These are phyloP conservation scores for Enoplosus armatus DNA, from an alignment of 2,797 vertebrate species.

Conservation along the genomic window DNA sequence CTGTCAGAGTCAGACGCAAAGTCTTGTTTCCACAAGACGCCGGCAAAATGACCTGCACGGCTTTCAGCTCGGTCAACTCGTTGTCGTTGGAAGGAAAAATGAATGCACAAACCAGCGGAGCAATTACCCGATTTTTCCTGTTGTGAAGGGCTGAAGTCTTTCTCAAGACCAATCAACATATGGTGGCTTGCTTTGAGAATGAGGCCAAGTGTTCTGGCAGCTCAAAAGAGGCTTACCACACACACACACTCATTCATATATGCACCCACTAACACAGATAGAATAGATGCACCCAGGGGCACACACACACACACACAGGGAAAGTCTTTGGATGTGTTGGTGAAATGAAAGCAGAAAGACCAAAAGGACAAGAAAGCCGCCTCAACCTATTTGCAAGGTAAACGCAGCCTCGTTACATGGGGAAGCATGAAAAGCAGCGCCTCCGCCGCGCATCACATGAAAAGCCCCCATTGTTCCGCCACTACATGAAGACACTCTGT, in stretches of 20 bases:
- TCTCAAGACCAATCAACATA: slow-evolving; percentile 66
- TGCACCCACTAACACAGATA: slow-evolving; percentile 19
- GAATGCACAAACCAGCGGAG: slow-evolving; percentile 52
- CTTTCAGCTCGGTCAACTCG: slow-evolving; percentile 59
- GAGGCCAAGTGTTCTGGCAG: slow-evolving; percentile 68
- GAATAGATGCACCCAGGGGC: slow-evolving; percentile 2
- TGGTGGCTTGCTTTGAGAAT: slow-evolving; percentile 70
- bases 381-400: slow-evolving; percentile 81
- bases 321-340: slow-evolving; percentile 23
- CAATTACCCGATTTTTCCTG: slow-evolving; percentile 52
- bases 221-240: slow-evolving; percentile 28
- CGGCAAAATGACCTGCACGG: slow-evolving; percentile 49
- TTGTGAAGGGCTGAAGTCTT: slow-evolving; percentile 28
- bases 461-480: slow-evolving; percentile 67
- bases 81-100: slow-evolving; percentile 60
- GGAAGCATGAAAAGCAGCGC: slow-evolving; percentile 60
- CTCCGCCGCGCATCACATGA: slow-evolving; percentile 55
- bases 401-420: slow-evolving; percentile 74
- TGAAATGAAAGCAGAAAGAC: slow-evolving; percentile 40
- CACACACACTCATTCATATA: slow-evolving; percentile 8
- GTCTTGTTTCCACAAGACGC: slow-evolving; percentile 60
- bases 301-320: background rate
- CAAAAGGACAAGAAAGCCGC: slow-evolving; percentile 46
- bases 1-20: slow-evolving; percentile 69
- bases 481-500: slow-evolving; percentile 56